A percentile compares a stretch with the other conserved stretches of the same genome.
These are phyloP conservation scores for Mycteria americana DNA, from an alignment of 2,797 vertebrate species.

Conservation along the genomic window DNA sequence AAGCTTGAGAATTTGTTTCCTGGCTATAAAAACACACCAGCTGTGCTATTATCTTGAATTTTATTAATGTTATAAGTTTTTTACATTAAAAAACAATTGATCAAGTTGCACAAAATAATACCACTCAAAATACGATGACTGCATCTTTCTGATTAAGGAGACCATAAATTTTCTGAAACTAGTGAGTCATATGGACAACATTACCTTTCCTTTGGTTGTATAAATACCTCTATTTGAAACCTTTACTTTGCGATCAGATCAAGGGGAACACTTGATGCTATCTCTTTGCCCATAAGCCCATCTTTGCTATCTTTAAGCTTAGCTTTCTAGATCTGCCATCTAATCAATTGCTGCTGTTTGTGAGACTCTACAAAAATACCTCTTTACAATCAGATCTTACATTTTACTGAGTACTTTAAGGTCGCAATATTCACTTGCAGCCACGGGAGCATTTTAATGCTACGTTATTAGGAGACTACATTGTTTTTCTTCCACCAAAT, in stretches of 20 bases:
- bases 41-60: not conserved
- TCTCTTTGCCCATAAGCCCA: not conserved
- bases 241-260: not conserved
- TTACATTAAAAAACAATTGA: fast-evolving
- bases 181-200: not conserved
- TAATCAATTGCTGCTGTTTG: not conserved
- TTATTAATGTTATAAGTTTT: not conserved
- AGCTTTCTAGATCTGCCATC: not conserved
- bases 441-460: not conserved
- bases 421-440: not conserved
- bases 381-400: not conserved
- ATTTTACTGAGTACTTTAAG: not conserved
- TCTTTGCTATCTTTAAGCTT: not conserved
- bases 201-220: not conserved
- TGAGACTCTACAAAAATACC: not conserved
- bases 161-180: not conserved
- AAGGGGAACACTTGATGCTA: not conserved
- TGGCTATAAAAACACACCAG: not conserved
- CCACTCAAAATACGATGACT: not conserved
- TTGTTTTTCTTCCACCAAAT: not conserved
- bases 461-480: not conserved
- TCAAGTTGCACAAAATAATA: not conserved
- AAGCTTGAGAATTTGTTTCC: not conserved
- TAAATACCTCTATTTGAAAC: not conserved
- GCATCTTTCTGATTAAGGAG: not conserved